Percentiles rank a stretch among this genome's conserved stretches.
These are phyloP conservation scores for Himalopsyche japonica DNA, from an alignment of 2,888 invertebrate species.

Conservation along the genomic window DNA sequence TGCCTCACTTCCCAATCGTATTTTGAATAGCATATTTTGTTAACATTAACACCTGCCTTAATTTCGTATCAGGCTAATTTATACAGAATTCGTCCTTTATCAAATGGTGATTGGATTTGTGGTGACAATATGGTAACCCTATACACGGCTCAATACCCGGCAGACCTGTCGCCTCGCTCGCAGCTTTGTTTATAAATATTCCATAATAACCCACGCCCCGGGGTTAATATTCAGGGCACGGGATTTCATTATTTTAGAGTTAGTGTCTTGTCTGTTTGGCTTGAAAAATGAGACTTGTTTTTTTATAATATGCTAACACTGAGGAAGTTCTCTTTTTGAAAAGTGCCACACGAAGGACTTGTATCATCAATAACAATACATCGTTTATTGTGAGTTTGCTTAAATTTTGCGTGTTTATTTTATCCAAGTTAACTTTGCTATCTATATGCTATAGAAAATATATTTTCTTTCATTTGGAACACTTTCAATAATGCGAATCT, in stretches of 20 bases:
- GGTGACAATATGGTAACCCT: background rate
- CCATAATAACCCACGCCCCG: slow-evolving; percentile 21
- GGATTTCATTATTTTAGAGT: slow-evolving; percentile 14
- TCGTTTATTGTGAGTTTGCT: background rate
- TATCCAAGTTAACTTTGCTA: background rate
- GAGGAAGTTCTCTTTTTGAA: background rate
- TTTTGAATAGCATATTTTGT: too few relatives aligned
- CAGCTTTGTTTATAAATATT: slow-evolving; percentile 21
- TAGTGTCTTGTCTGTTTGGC: slow-evolving; percentile 11
- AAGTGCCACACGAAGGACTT: background rate
- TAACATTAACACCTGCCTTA: background rate
- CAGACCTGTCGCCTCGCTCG: slow-evolving; percentile 7
- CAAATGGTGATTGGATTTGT: background rate
- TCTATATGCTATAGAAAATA: background rate
- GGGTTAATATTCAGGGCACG: slow-evolving; percentile 26
- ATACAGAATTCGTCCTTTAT: background rate
- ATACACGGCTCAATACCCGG: background rate
- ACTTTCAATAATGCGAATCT: too few relatives aligned
- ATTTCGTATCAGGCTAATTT: background rate
- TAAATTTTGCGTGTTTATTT: background rate
- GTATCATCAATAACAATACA: background rate
- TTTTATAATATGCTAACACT: background rate
- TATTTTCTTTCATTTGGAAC: background rate
- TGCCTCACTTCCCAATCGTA: too few relatives aligned
- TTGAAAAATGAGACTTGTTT: slow-evolving; percentile 19